phyloP scores from a whole-genome alignment of 1,140 invertebrate species.

The Drosophila mayri region DNA sequence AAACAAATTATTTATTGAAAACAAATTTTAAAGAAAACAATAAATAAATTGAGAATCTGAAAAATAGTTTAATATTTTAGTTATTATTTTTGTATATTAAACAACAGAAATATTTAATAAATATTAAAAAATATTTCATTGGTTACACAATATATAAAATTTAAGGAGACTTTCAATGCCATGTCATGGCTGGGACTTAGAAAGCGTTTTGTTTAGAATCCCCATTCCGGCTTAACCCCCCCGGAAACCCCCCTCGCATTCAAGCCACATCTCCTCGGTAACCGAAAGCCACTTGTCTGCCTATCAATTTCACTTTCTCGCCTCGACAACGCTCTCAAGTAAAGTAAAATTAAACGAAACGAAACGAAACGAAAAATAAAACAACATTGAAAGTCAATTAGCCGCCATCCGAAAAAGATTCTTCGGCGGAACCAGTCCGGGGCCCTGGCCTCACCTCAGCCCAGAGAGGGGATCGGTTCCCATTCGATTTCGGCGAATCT shows the following conservation, averaged over 20 bases:
- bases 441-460: background rate
- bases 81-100: background rate
- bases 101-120: slow-evolving; percentile 7
- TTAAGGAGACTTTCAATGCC: slow-evolving; percentile 22
- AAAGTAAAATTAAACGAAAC: slow-evolving; percentile 29
- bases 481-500: slow-evolving; percentile 26
- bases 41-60: no score
- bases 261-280: slow-evolving; percentile 1
- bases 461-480: background rate
- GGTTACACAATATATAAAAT: background rate
- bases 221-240: slow-evolving; percentile 12
- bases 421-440: slow-evolving; percentile 43
- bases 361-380: slow-evolving; percentile 37
- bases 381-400: slow-evolving; percentile 81
- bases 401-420: slow-evolving; percentile 68
- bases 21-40: no score
- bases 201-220: slow-evolving; percentile 68
- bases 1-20: no score
- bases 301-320: slow-evolving; percentile 81
- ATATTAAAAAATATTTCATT: slow-evolving; percentile 30
- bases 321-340: slow-evolving; percentile 26
- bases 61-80: no score
- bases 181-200: slow-evolving; percentile 54
- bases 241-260: background rate
- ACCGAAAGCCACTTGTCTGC: slow-evolving; percentile 58